Conservation (phyloP, 2,797 vertebrate species). For the Malacoctenus gilli region DNA sequence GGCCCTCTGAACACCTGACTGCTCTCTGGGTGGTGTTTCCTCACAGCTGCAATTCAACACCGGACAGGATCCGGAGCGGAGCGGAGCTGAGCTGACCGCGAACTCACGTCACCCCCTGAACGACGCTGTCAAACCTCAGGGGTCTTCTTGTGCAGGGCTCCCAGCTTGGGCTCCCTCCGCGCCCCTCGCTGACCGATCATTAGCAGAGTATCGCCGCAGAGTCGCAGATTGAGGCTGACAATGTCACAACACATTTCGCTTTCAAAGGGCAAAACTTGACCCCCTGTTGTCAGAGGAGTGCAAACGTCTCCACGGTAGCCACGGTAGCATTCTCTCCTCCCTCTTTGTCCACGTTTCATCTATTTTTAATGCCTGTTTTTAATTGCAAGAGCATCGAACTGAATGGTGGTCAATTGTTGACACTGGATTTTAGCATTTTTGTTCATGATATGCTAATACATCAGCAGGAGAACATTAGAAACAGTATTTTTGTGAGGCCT, state of each 20-base stretch:
- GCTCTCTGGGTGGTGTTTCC: no score
- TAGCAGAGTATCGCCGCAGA: conserved; percentile 34
- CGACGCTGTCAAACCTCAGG: background rate
- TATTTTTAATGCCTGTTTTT: no score
- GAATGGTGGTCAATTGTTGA: background rate
- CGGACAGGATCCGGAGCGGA: background rate
- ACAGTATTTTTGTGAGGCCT: no score
- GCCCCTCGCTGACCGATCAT: conserved; percentile 18
- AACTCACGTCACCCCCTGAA: background rate
- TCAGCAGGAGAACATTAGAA: no score
- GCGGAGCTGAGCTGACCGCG: background rate
- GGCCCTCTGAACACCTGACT: no score
- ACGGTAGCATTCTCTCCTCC: conserved; percentile 12
- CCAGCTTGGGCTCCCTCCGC: conserved; percentile 9
- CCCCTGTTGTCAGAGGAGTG: conserved; percentile 64
- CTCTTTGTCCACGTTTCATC: background rate
- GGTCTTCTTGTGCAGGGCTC: background rate
- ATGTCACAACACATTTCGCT: conserved; percentile 76
- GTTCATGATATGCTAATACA: no score
- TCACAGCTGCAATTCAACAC: no score
- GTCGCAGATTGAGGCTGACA: conserved; percentile 71
- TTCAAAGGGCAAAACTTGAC: conserved; percentile 70
- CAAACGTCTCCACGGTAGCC: conserved; percentile 47
- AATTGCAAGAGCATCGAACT: no score
- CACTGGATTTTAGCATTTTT: no score